A percentile compares a stretch with the other conserved stretches of the same genome.
phyloP scores from a whole-genome alignment of 2,797 vertebrate species.

The Acanthiza pusilla region DNA sequence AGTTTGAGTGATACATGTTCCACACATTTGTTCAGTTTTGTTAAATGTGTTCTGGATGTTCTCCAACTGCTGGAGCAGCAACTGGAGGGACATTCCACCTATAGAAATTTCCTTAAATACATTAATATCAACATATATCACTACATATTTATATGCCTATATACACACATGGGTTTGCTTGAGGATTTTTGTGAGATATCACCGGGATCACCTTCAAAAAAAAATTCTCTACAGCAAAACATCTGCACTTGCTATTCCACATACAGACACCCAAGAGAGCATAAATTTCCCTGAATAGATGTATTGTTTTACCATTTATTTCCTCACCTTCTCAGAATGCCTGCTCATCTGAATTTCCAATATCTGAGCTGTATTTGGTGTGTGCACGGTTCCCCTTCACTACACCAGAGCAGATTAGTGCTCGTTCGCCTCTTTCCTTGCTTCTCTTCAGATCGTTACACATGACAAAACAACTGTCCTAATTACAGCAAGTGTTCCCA shows the following conservation, averaged over 20 bases:
- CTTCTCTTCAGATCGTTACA: constrained; percentile 74
- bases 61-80: background rate
- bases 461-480: constrained; percentile 75
- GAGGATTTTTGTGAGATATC: background rate
- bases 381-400: constrained; percentile 28
- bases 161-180: background rate
- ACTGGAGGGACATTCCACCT: background rate
- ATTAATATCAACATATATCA: background rate
- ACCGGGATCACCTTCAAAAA: background rate
- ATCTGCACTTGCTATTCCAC: constrained; percentile 19
- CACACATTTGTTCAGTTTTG: background rate
- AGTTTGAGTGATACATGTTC: background rate
- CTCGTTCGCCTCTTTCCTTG: constrained; percentile 64
- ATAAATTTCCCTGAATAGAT: constrained; percentile 23
- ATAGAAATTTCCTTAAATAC: background rate
- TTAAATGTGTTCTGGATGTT: background rate
- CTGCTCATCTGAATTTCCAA: constrained; percentile 53
- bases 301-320: constrained; percentile 55
- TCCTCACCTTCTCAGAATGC: constrained; percentile 25
- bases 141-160: background rate
- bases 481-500: constrained; percentile 70
- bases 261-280: constrained; percentile 16
- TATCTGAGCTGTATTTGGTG: background rate
- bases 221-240: background rate
- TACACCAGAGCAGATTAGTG: constrained; percentile 55